Base-by-base conservation (phyloP, 1,140 invertebrate species). In the Zeugodacus cucurbitae region DNA sequence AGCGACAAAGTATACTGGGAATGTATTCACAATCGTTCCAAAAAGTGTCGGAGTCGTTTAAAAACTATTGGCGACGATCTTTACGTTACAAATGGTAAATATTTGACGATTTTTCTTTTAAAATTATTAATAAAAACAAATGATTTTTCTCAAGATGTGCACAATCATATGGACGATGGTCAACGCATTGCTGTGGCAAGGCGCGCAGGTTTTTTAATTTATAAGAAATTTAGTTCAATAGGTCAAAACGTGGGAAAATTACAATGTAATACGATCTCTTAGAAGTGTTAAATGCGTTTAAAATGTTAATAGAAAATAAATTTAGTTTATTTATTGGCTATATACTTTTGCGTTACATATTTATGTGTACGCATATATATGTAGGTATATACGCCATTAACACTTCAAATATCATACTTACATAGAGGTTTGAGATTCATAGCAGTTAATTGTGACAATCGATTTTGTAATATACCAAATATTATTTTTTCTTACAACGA, bases 61-160 rank as follows among this genome's bases (percentile, higher is more conserved):
- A 93, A 93, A 87, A 93, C 93, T 57, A 90, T 93, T 32, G 93
- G 93, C 3, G 91, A 93, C 89, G 91, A 93, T 90, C 89, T 93
- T 86, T 93, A 91, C 85, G 90, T 93, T 26, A 93, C 93, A 34
- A 93, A 93, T 89, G 93, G 93, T 93, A 88, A 67, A 89, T 89
- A 86, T 37, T 0, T 26, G 14, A 10, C 48, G 14, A 29, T 37
- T 62, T 70, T 87, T 22, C 22, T 22, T 44, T 26, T 62, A 10
- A n/a, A 17, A 62, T 59, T 34, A 59, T 82, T 82, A 74, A 37
- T 37, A 70, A n/a, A 74, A 57, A 20, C 32, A 41, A n/a, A 29
- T 86, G 11, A 59, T 57, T 67, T 86, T 86, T 70, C 57, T 89
- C 8, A 54, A 93, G 92, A 92, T 91, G 90, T 92, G 8, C 92